phyloP scores from a whole-genome alignment of 92 coral and sea anemone genomes.

The Heteractis magnifica region DNA sequence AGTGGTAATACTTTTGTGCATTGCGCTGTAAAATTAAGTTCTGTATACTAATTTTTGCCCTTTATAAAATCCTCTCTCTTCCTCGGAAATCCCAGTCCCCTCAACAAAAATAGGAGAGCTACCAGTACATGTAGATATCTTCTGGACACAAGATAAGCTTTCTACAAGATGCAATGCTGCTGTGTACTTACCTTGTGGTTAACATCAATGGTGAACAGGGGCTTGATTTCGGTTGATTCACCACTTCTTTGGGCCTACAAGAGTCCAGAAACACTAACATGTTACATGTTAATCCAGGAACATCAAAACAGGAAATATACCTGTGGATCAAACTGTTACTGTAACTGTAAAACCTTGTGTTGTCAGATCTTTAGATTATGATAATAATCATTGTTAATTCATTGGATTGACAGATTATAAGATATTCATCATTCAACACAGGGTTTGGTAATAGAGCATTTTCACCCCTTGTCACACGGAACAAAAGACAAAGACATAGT shows the following conservation, averaged over 20 bases:
- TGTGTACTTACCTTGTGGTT: conserved; percentile 66
- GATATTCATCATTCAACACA: conserved; percentile 72
- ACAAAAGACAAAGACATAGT: not conserved
- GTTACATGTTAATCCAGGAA: not conserved
- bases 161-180: not conserved
- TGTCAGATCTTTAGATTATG: conserved; percentile 34
- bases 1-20: too few relatives aligned
- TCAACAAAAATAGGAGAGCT: too few relatives aligned
- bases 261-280: not conserved
- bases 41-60: too few relatives aligned
- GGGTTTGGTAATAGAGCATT: not conserved
- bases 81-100: too few relatives aligned
- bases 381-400: conserved; percentile 74
- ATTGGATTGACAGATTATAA: conserved; percentile 99
- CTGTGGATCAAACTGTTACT: conserved; percentile 20
- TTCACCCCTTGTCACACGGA: not conserved
- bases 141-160: conserved; percentile 28
- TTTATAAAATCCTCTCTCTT: too few relatives aligned
- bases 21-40: too few relatives aligned
- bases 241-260: conserved; percentile 94
- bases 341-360: conserved; percentile 16
- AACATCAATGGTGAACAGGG: conserved; percentile 86
- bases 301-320: not conserved
- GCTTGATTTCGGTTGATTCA: conserved; percentile 70
- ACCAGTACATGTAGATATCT: not conserved